phyloP scores from a whole-genome alignment of 2,113 vertebrate genomes.

The Tachysurus fulvidraco region DNA sequence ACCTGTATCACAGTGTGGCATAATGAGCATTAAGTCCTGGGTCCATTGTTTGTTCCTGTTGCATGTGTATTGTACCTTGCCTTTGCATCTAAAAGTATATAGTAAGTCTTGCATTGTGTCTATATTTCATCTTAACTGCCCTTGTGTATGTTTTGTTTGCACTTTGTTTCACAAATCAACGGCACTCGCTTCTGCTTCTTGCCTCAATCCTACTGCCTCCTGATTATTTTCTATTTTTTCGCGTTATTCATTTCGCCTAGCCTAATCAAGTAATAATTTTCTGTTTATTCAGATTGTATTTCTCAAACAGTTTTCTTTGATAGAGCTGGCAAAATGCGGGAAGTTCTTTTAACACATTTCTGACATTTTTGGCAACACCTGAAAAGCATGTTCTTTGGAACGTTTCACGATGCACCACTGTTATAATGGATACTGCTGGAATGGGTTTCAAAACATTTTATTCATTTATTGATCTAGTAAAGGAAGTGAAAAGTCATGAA shows the following conservation, averaged over 20 bases:
- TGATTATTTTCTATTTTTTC: not conserved
- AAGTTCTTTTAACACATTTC: not conserved
- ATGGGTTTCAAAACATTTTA: not conserved
- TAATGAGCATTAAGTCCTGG: too few relatives aligned
- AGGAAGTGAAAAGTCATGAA: not conserved
- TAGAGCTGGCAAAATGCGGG: not conserved
- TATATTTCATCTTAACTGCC: too few relatives aligned
- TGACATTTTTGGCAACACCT: not conserved
- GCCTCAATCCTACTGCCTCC: not conserved
- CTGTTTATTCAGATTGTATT: not conserved
- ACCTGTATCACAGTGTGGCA: too few relatives aligned
- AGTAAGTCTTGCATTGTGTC: too few relatives aligned
- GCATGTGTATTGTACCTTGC: too few relatives aligned
- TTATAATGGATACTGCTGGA: not conserved
- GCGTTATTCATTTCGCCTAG: not conserved
- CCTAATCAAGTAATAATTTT: not conserved
- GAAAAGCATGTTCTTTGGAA: not conserved
- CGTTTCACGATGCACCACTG: not conserved
- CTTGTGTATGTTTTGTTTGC: too few relatives aligned
- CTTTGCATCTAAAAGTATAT: too few relatives aligned
- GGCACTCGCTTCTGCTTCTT: too few relatives aligned
- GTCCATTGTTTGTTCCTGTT: too few relatives aligned
- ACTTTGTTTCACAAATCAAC: too few relatives aligned
- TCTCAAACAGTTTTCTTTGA: not conserved
- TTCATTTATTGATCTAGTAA: not conserved